Conservation (phyloP, 2,888 invertebrate genomes). For the Brenthis ino region DNA sequence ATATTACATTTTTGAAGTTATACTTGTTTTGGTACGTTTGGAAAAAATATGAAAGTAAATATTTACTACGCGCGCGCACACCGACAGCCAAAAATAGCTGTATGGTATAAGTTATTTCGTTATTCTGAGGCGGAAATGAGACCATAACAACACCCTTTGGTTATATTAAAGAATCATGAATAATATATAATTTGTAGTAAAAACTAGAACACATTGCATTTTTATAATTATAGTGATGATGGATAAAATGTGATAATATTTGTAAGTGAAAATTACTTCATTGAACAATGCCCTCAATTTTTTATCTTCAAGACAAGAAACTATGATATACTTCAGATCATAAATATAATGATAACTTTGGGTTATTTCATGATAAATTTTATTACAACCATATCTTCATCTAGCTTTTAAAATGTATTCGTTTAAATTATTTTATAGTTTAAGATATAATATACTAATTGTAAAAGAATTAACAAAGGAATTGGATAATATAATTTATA, state of each 20-base stretch:
- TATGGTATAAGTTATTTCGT: too few relatives aligned
- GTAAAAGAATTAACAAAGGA: conserved; percentile 7
- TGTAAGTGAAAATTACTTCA: conserved; percentile 37
- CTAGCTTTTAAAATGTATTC: neutral
- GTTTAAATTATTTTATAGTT: conserved; percentile 7
- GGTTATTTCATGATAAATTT: neutral
- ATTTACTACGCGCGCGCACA: too few relatives aligned
- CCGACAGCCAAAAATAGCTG: too few relatives aligned
- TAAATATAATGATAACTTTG: conserved; percentile 1
- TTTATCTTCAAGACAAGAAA: neutral
- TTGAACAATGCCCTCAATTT: conserved; percentile 6
- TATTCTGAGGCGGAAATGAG: too few relatives aligned
- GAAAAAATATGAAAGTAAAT: too few relatives aligned
- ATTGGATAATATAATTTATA: conserved; percentile 21
- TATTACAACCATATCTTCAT: neutral
- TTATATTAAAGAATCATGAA: too few relatives aligned
- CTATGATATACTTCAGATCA: neutral
- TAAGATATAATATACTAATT: neutral
- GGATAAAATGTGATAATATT: conserved; percentile 48
- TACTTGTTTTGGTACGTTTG: too few relatives aligned
- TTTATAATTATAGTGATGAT: conserved; percentile 34
- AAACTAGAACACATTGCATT: conserved; percentile 29
- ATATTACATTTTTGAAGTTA: too few relatives aligned
- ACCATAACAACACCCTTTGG: too few relatives aligned
- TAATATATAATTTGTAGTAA: neutral